These are phyloP conservation scores for Lytechinus variegatus DNA, from an alignment of 35 echinoderm and acorn worm species.

Conservation along the genomic window DNA sequence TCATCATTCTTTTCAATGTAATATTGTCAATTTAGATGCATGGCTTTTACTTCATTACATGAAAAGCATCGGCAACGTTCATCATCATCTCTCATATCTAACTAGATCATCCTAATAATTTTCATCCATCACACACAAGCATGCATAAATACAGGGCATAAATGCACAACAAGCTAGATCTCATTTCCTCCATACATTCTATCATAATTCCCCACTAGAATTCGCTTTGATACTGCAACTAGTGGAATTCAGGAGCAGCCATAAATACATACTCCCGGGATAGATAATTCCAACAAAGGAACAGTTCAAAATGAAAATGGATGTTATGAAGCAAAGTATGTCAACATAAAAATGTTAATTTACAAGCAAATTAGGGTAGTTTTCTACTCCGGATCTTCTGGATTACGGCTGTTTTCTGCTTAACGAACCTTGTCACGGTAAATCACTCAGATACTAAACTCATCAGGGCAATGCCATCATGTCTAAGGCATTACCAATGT, in stretches of 20 bases:
- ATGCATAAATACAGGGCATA: background rate
- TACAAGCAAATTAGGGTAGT: background rate
- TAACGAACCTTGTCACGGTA: background rate
- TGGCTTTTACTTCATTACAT: background rate
- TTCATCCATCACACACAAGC: background rate
- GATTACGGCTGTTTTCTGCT: background rate
- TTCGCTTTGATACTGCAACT: background rate
- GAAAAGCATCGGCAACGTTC: background rate
- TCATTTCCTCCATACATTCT: background rate
- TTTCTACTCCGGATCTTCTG: background rate
- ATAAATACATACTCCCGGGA: background rate
- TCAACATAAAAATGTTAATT: constrained; percentile 5
- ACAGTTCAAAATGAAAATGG: background rate
- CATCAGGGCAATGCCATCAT: background rate
- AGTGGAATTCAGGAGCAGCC: background rate
- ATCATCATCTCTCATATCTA: background rate
- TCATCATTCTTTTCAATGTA: background rate
- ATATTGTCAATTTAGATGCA: background rate
- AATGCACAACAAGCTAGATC: background rate
- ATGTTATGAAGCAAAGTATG: background rate
- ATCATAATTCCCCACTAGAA: background rate
- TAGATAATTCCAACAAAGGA: background rate
- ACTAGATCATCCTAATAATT: background rate
- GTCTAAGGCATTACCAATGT: background rate
- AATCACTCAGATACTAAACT: background rate